These are phyloP conservation scores for Eucriotettix oculatus DNA, from an alignment of 2,888 invertebrate species.

Conservation along the genomic window DNA sequence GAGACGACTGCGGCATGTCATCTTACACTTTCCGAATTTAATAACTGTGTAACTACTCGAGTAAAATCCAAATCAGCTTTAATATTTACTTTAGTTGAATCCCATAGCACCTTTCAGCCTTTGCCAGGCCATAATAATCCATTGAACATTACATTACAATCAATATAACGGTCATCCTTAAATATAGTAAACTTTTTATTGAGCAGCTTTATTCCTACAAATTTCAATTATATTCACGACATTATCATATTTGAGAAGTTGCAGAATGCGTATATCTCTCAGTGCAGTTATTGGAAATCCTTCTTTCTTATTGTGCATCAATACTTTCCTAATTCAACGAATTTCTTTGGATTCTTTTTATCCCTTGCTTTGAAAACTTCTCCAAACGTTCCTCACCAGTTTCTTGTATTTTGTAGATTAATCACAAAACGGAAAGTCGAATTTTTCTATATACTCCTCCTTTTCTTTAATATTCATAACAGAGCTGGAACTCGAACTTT, in stretches of 20 bases:
- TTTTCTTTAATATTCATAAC: slow-evolving; percentile 30
- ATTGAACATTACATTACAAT: too few species aligned
- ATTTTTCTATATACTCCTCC: slow-evolving; percentile 56
- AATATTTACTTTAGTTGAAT: too few species aligned
- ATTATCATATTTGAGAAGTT: slow-evolving; percentile 89
- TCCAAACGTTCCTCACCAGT: slow-evolving; percentile 93
- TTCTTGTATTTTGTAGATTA: slow-evolving; percentile 90
- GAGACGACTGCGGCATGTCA: too few species aligned
- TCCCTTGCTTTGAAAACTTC: slow-evolving; percentile 96
- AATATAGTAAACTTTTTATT: too few species aligned
- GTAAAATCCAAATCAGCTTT: too few species aligned
- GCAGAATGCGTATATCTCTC: slow-evolving; percentile 89
- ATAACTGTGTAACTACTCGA: too few species aligned
- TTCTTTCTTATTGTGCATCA: slow-evolving; percentile 99
- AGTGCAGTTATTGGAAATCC: slow-evolving; percentile 98
- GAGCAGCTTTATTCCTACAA: slow-evolving; percentile 76
- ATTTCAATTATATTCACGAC: slow-evolving; percentile 95
- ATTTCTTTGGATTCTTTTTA: slow-evolving; percentile 66
- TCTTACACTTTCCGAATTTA: too few species aligned
- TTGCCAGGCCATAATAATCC: too few species aligned
- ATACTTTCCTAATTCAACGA: slow-evolving; percentile 95
- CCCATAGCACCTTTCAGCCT: too few species aligned
- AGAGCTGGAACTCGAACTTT: background rate
- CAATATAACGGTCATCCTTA: too few species aligned
- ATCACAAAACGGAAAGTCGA: slow-evolving; percentile 74